A percentile compares a stretch with the other conserved stretches of the same genome.
phyloP scores from a whole-genome alignment of 2,113 vertebrate genomes.

The Sturnus vulgaris region DNA sequence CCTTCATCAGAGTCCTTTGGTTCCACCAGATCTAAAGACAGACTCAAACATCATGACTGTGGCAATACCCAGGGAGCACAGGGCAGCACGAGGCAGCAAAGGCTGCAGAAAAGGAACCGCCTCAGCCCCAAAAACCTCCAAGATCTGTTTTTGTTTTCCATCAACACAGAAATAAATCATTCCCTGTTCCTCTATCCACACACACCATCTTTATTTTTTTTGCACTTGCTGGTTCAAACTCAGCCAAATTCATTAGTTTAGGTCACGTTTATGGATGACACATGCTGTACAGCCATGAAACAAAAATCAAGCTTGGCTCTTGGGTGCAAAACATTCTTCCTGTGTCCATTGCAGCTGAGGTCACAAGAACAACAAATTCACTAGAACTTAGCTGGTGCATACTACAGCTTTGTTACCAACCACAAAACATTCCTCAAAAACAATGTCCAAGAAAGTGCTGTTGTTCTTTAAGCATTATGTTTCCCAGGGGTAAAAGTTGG shows the following conservation, averaged over 20 bases:
- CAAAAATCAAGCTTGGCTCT: neutral
- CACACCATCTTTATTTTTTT: neutral
- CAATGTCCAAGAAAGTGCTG: constrained; percentile 1
- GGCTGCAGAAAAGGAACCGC: neutral
- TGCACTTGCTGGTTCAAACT: neutral
- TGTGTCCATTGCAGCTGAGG: neutral
- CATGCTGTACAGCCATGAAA: neutral
- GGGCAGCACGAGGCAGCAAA: neutral
- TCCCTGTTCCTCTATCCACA: neutral
- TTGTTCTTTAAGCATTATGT: neutral
- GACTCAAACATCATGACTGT: neutral
- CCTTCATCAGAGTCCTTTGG: neutral
- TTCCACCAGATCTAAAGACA: neutral
- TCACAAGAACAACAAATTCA: constrained; percentile 26
- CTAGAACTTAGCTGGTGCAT: neutral
- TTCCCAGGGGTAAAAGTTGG: neutral
- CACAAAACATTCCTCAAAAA: constrained; percentile 23
- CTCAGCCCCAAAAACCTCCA: neutral
- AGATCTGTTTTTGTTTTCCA: neutral
- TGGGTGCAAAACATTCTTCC: neutral
- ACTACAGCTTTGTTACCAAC: neutral
- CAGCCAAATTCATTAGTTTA: neutral
- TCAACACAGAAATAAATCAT: constrained; percentile 6
- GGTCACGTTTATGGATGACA: constrained; percentile 3
- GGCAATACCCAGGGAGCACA: neutral